These are phyloP conservation scores for Acleris literana DNA, from an alignment of 2,888 invertebrate genomes.

Conservation along the genomic window DNA sequence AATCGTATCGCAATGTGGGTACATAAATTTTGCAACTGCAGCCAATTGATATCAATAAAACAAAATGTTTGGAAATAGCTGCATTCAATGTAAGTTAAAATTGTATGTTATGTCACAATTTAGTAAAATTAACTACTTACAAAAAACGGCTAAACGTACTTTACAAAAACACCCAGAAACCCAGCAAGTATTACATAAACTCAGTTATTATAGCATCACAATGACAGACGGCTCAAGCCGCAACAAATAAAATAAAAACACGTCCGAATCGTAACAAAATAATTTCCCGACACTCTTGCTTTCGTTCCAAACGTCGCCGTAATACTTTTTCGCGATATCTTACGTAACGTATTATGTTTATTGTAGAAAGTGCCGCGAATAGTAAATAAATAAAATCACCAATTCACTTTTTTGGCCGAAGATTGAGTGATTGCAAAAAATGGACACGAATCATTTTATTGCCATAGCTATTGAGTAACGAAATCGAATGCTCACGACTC, in stretches of 20 bases:
- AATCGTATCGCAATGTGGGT: constrained; percentile 2
- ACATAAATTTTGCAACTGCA: constrained; percentile 12
- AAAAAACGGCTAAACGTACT: too few relatives aligned
- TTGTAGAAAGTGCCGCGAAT: constrained; percentile 52
- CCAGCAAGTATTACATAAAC: constrained; percentile 10
- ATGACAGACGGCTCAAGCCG: background rate
- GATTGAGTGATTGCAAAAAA: constrained; percentile 31
- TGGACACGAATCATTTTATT: constrained; percentile 27
- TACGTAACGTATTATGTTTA: constrained; percentile 47
- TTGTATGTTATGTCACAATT: too few relatives aligned
- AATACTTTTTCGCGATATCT: constrained; percentile 41
- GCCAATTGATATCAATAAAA: background rate
- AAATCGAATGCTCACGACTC: constrained; percentile 29
- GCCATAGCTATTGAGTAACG: constrained; percentile 10
- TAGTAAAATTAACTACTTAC: too few relatives aligned
- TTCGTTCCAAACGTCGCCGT: constrained; percentile 38
- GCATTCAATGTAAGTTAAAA: background rate
- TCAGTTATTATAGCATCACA: constrained; percentile 4
- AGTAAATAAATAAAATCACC: constrained; percentile 38
- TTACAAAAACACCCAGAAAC: background rate
- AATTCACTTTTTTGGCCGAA: constrained; percentile 27
- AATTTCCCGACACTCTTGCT: constrained; percentile 41
- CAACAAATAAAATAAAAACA: constrained; percentile 12
- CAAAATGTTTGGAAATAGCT: background rate
- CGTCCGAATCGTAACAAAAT: constrained; percentile 28